Conservation (phyloP, 2,113 vertebrate genomes). For the Gavia stellata region DNA sequence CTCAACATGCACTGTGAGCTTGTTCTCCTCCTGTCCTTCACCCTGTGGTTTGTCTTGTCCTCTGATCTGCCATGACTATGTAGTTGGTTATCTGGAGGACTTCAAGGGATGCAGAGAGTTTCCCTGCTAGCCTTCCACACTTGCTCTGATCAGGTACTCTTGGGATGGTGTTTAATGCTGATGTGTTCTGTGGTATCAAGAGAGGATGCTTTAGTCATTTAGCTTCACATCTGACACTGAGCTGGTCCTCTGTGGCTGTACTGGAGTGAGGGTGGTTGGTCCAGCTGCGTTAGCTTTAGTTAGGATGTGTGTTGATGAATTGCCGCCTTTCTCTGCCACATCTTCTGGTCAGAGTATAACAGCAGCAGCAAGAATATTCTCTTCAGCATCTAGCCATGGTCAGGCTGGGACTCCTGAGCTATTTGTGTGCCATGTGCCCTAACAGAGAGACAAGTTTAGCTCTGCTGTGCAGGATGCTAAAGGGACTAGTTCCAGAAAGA, state of each 20-base stretch:
- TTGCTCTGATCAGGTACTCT: neutral
- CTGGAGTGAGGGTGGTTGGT: neutral
- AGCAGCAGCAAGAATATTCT: neutral
- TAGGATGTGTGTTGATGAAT: neutral
- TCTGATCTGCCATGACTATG: neutral
- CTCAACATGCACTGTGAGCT: neutral
- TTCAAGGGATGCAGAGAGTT: neutral
- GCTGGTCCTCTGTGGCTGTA: neutral
- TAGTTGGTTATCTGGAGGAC: neutral
- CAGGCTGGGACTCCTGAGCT: neutral
- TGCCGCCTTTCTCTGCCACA: neutral
- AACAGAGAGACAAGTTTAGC: neutral
- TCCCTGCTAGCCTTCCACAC: neutral
- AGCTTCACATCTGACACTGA: neutral
- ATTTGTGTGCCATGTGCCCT: neutral
- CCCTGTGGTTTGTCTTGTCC: conserved; percentile 26
- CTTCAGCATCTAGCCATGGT: neutral
- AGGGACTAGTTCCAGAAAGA: neutral
- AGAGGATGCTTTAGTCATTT: neutral
- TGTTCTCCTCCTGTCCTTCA: neutral
- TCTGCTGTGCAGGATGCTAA: neutral
- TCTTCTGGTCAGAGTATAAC: neutral
- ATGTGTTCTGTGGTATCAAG: neutral
- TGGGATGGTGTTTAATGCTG: neutral
- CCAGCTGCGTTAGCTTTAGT: neutral